Evolutionary conservation across 2,113 vertebrate genomes (phyloP), one percentile per base, ranked within the genome.

Genomic region (Phainopepla nitens): DNA sequence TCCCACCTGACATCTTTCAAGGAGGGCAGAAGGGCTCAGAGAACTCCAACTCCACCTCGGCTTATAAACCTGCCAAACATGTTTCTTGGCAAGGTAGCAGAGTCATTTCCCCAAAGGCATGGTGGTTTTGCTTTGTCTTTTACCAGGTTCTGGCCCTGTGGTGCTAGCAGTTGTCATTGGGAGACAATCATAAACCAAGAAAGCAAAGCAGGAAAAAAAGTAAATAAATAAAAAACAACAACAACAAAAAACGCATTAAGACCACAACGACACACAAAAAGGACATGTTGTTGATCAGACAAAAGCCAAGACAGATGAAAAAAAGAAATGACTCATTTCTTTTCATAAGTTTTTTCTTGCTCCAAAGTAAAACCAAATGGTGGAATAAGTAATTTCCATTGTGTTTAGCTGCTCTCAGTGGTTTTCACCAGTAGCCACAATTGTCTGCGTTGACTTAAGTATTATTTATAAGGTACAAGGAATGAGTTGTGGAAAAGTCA

Each of bases 381-480:
- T 84, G 51, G 88, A 93, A 87, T 81, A 90, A 92, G 89, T 90
- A 0, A 95, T 93, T 95, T 89, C 90, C 88, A 93, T 94, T 92
- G 96, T 96, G 80, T 94, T 92, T 49, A 88, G 83, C 54, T 79
- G 47, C 68, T 90, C 77, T 91, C 47, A 91, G 93, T 96, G 95
- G 88, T 86, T 95, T 96, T 58, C 68, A 92, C 84, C 71, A 95
- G 93, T 94, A 96, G 96, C 90, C 95, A 95, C 72, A 90, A 87
- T 72, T 91, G 93, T 95, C 94, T 96, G 68, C 33, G 3, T 96
- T 96, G 75, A 95, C 58, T 96, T 91, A 87, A 93, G 54, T 70
- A 69, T 90, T 95, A 94, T 96, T 96, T 94, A 93, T 65, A 96
- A 96, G 86, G 79, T 86, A 87, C 47, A 66, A 50, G 61, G 21